phyloP scores from a whole-genome alignment of 2,888 invertebrate genomes.

The Synergus gifuensis region DNA sequence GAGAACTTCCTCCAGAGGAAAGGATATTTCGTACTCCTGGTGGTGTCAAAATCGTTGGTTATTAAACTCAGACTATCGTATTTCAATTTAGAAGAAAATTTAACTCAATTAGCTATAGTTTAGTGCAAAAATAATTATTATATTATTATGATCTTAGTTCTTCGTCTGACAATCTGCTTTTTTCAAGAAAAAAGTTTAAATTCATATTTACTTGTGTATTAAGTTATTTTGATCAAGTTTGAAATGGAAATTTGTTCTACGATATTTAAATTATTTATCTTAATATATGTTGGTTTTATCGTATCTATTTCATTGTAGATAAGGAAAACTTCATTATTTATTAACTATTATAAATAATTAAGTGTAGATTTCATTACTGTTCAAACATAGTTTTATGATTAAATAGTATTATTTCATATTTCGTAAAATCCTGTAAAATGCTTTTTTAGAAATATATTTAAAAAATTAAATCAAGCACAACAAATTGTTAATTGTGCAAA shows the following conservation, averaged over 20 bases:
- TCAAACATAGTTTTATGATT: background rate
- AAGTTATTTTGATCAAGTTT: no score
- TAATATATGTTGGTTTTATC: background rate
- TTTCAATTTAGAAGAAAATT: background rate
- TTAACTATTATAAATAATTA: background rate
- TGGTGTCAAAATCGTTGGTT: slow-evolving; percentile 77
- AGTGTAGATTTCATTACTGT: background rate
- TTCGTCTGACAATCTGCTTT: no score
- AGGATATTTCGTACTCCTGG: slow-evolving; percentile 85
- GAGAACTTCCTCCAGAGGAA: slow-evolving; percentile 86
- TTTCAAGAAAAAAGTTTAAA: no score
- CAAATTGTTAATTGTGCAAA: no score
- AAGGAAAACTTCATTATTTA: background rate
- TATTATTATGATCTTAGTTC: no score
- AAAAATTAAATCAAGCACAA: no score
- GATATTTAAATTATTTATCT: background rate
- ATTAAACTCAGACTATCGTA: background rate
- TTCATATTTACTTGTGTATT: no score
- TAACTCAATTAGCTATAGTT: background rate
- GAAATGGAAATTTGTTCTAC: no score
- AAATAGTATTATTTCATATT: background rate
- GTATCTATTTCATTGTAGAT: background rate
- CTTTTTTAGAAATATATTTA: no score
- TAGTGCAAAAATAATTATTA: background rate
- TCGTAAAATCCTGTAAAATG: background rate